Evolutionary conservation across 2,888 invertebrate genomes (phyloP), one percentile per base, ranked within the genome.

Genomic region (Glyphotaelius pellucidus): DNA sequence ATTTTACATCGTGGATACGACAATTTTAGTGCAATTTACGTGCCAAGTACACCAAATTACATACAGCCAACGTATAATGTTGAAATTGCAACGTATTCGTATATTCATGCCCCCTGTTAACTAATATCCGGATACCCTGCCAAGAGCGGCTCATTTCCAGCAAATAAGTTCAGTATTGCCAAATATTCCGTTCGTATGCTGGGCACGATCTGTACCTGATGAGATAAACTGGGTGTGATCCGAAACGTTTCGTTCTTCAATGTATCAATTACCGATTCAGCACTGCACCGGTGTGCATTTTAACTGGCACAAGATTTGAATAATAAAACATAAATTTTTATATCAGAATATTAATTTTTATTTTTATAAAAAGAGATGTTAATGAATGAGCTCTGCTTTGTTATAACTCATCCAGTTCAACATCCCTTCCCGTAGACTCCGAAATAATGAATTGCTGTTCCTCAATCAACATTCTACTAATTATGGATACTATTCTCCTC

Each of bases 231-330:
- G 83, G 35, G 35, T 83, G 35, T 83, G 83, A 83, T 83, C 83
- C 35, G 83, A 32, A 35, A 32, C 25, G 25, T 35, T 83, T 83
- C 83, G 83, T 30, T 86, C n/a, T 86, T 86, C 31, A 86, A 86
- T 42, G 35, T 86, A 86, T 86, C 86, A 86, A 42, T 86, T 42
- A n/a, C n/a, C 15, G n/a, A 1, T 86, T 38, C 42, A 30, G 86
- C 3, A 30, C 42, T 42, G 86, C 47, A 42, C 11, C 86, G 0
- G n/a, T 42, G 30, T 15, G 86, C 11, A 25, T n/a, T 19, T n/a
- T 30, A 86, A 42, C 42, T 35, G 47, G 14, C 9, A 25, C 67
- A 67, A 67, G 25, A 25, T 67, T 67, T 67, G 25, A n/a, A 67
- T n/a, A 9, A 67, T 25, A 25, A 9, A 52, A 52, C 52, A 19